Evolutionary conservation across 2,797 vertebrate species (phyloP), one percentile per base, ranked within the genome.

Genomic region (Merluccius polli): DNA sequence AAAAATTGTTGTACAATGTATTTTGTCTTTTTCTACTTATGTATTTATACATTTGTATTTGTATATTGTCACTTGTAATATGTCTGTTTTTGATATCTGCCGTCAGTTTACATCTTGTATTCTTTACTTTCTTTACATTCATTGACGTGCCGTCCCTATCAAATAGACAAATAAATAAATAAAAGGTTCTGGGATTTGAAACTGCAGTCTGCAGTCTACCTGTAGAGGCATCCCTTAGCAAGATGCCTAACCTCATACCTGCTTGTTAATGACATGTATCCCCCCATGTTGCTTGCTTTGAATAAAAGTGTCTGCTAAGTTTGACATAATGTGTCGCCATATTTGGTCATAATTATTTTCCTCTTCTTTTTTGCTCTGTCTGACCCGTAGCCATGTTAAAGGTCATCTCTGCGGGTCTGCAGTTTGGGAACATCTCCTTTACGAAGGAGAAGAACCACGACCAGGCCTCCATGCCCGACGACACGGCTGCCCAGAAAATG

Each of bases 401-500:
- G 88, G 94, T 95, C 77, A 94, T 96, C 75, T 97, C 96, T 0
- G 87, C 96, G 0, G 95, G 95, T 81, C 94, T 98, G 73, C 96
- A 97, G 91, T 97, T 97, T 36, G 96, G 96, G 29, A 98, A 98
- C 84, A 93, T 98, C 65, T 86, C 90, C 63, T 95, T 98, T 85
- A 93, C 91, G 71, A 95, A 94, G 73, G 96, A 97, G 78, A 94
- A 97, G 76, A 95, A 96, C 86, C 94, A 95, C 0, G 96, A 98
- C 78, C 96, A 98, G 84, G 96, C 96, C 13, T 96, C 96, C 5
- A 98, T 98, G 96, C 96, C 96, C 0, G 96, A 98, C 73, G 95
- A 98, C 92, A 98, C 96, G 79, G 96, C 96, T 48, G 96, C 96
- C 4, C 96, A 97, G 92, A 98, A 98, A 85, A 92, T 97, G 69